These are phyloP conservation scores for Plumapathes pennacea DNA, from an alignment of 92 coral and sea anemone genomes.

Conservation along the genomic window DNA sequence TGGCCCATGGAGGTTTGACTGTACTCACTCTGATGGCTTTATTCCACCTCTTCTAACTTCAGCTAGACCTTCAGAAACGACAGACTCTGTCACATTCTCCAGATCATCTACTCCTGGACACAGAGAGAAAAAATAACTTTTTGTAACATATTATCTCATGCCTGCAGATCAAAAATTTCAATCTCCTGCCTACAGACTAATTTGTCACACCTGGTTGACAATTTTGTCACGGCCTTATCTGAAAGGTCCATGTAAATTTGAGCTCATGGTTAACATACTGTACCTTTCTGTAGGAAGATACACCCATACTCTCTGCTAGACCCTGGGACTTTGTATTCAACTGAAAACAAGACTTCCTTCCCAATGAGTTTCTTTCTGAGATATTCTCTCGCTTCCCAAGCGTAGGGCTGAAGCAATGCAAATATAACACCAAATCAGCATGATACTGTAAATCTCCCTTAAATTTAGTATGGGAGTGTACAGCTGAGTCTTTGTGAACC, in stretches of 20 bases:
- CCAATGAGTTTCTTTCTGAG: conserved; percentile 91
- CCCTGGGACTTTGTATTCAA: conserved; percentile 97
- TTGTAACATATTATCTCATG: too few relatives aligned
- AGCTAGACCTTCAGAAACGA: conserved; percentile 92
- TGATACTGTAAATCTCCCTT: background rate
- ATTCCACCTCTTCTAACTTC: conserved; percentile 98
- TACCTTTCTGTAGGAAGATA: conserved; percentile 75
- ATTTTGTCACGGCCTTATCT: too few relatives aligned
- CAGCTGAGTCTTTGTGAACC: too few relatives aligned
- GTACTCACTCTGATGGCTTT: conserved; percentile 87
- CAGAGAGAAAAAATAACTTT: background rate
- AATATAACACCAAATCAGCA: background rate
- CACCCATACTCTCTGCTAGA: conserved; percentile 95
- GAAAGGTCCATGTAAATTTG: too few relatives aligned
- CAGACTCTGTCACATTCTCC: conserved; percentile 86
- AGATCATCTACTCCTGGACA: conserved; percentile 66
- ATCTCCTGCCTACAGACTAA: too few relatives aligned
- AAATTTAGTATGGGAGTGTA: background rate
- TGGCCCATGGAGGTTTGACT: too few relatives aligned
- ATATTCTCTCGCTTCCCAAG: conserved; percentile 97
- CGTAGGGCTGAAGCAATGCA: conserved; percentile 70
- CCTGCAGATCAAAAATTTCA: too few relatives aligned
- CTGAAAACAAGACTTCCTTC: conserved; percentile 89
- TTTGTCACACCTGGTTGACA: too few relatives aligned
- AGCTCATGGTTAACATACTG: too few relatives aligned